These are phyloP conservation scores for Pontoporia blainvillei DNA, from an alignment of 2,113 vertebrate genomes.

Conservation along the genomic window DNA sequence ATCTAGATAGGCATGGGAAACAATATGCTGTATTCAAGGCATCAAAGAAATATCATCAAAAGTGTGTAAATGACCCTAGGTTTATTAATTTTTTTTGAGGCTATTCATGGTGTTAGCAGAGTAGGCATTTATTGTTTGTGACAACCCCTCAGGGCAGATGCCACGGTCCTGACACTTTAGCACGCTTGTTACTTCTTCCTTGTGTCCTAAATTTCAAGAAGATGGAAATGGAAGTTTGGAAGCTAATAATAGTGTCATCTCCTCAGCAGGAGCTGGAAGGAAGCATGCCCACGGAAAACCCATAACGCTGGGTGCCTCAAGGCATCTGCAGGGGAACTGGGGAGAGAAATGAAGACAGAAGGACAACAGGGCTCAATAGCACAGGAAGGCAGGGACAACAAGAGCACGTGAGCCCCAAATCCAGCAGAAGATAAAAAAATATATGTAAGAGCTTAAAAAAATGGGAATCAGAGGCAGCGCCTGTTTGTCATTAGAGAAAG, in stretches of 20 bases:
- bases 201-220: constrained; percentile 54
- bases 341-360: constrained; percentile 6
- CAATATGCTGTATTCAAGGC: constrained; percentile 53
- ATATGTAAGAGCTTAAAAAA: neutral
- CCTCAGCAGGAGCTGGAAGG: constrained; percentile 8
- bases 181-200: constrained; percentile 54
- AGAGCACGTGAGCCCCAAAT: neutral
- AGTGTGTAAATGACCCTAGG: constrained; percentile 47
- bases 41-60: constrained; percentile 70
- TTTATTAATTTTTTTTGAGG: constrained; percentile 45
- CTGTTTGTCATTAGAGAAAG: neutral
- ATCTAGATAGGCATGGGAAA: constrained; percentile 32
- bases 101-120: constrained; percentile 46
- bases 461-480: neutral
- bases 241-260: constrained; percentile 62
- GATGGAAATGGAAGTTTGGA: constrained; percentile 26
- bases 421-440: neutral
- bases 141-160: constrained; percentile 57
- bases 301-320: neutral
- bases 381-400: neutral
- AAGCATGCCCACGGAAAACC: neutral
- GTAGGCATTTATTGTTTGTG: constrained; percentile 58
- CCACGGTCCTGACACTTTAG: constrained; percentile 46
- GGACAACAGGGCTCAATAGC: neutral
- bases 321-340: neutral